phyloP scores from a whole-genome alignment of 2,797 vertebrate species.

The Sebastes oblongus region DNA sequence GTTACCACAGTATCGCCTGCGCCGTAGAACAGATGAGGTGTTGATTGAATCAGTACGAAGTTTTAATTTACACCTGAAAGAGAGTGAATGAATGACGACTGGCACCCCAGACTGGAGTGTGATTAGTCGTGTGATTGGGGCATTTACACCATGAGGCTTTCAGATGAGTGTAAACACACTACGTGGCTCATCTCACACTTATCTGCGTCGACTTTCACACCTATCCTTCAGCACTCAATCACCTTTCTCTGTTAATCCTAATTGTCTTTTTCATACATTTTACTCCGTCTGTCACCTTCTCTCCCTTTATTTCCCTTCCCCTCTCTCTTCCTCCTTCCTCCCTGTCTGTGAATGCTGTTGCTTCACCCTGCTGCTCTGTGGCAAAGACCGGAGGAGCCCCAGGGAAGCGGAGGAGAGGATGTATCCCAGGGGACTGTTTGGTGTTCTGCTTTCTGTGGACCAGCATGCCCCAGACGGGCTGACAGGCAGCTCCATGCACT shows the following conservation, averaged over 20 bases:
- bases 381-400: slow-evolving; percentile 35
- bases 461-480: slow-evolving; percentile 53
- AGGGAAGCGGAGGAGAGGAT: slow-evolving; percentile 58
- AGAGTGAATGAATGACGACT: neutral
- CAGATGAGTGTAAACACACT: slow-evolving; percentile 38
- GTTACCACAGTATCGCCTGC: neutral
- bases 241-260: slow-evolving; percentile 8
- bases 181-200: slow-evolving; percentile 41
- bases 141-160: slow-evolving; percentile 21
- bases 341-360: slow-evolving; percentile 39
- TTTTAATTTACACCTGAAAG: slow-evolving; percentile 68
- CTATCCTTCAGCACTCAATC: slow-evolving; percentile 10
- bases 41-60: slow-evolving; percentile 35
- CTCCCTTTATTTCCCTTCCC: neutral
- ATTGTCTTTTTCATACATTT: slow-evolving; percentile 26
- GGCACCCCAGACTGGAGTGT: slow-evolving; percentile 32
- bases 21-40: slow-evolving; percentile 7
- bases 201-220: slow-evolving; percentile 42
- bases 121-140: slow-evolving; percentile 41
- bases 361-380: slow-evolving; percentile 29
- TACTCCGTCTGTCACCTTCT: slow-evolving; percentile 15
- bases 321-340: neutral
- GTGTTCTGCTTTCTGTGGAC: slow-evolving; percentile 62
- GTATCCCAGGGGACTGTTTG: slow-evolving; percentile 57
- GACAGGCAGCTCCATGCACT: slow-evolving; percentile 40